Conservation (phyloP, 2,113 vertebrate species). For the Chloebia gouldiae region DNA sequence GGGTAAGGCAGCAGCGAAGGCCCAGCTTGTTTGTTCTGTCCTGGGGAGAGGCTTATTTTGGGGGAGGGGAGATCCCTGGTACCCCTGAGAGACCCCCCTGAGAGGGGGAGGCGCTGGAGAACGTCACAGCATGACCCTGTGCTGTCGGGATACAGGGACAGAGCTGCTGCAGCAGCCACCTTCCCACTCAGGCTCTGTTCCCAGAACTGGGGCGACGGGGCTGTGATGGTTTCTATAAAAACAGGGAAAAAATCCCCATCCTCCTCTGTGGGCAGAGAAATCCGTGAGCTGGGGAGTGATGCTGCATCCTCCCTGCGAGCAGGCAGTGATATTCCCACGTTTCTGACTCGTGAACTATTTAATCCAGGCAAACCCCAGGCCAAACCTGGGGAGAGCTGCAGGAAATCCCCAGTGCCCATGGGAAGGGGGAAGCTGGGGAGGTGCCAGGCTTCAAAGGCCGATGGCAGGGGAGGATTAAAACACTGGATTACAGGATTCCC, state of each 20-base stretch:
- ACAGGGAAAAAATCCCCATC: neutral
- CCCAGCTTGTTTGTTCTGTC: neutral
- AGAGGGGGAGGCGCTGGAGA: neutral
- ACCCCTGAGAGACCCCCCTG: neutral
- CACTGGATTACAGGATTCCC: conserved; percentile 20
- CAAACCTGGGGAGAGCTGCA: neutral
- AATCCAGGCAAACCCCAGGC: neutral
- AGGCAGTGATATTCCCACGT: neutral
- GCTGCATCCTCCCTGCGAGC: neutral
- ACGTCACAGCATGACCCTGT: neutral
- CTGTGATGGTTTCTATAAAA: neutral
- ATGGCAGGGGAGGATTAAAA: conserved; percentile 41
- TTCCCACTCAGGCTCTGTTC: conserved; percentile 8
- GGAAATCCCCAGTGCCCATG: neutral
- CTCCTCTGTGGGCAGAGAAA: neutral
- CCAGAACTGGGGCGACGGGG: neutral
- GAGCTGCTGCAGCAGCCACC: neutral
- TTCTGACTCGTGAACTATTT: neutral
- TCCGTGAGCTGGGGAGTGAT: neutral
- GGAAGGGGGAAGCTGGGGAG: conserved; percentile 7
- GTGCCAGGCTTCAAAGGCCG: neutral
- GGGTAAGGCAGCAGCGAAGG: neutral
- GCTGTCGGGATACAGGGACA: neutral
- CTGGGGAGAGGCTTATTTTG: neutral
- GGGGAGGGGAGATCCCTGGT: neutral